phyloP scores from a whole-genome alignment of 2,888 invertebrate genomes.

The Caradrina kadenii region DNA sequence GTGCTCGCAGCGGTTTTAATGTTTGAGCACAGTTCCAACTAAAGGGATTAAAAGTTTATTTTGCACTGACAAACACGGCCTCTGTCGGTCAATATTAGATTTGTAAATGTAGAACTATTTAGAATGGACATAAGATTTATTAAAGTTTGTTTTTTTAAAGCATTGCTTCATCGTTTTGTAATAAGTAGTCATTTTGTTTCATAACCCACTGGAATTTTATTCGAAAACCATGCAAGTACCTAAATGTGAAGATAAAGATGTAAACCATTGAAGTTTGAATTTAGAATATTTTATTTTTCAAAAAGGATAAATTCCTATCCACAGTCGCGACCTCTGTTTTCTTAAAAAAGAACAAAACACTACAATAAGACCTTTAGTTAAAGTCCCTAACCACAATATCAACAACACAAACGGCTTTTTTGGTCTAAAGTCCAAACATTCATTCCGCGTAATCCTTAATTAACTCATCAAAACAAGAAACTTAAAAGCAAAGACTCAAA shows the following conservation, averaged over 20 bases:
- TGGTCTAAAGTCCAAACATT: conserved; percentile 23
- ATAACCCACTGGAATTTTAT: not conserved
- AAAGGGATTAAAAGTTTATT: conserved; percentile 64
- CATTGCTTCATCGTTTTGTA: conserved; percentile 10
- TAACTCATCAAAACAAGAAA: conserved; percentile 39
- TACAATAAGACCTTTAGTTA: not conserved
- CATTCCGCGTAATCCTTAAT: conserved; percentile 28
- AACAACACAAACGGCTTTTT: conserved; percentile 1
- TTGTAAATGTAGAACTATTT: conserved; percentile 47
- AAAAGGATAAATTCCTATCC: not conserved
- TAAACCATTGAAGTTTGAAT: not conserved
- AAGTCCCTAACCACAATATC: conserved; percentile 11
- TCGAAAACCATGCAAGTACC: not conserved
- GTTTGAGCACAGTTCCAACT: conserved; percentile 57
- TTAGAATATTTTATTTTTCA: not conserved
- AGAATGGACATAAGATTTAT: conserved; percentile 37
- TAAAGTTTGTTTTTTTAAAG: conserved; percentile 10
- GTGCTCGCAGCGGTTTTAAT: conserved; percentile 50
- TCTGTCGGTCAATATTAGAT: conserved; percentile 51
- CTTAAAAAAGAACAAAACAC: conserved; percentile 2
- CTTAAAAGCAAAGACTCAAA: conserved; percentile 22
- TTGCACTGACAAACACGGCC: conserved; percentile 59
- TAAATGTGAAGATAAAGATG: not conserved
- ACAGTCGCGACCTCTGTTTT: not conserved
- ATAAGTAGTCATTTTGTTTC: conserved; percentile 1